Percentiles rank a stretch among this genome's conserved stretches.
phyloP scores from a whole-genome alignment of 2,113 vertebrate genomes.

The Aegotheles bennettii region DNA sequence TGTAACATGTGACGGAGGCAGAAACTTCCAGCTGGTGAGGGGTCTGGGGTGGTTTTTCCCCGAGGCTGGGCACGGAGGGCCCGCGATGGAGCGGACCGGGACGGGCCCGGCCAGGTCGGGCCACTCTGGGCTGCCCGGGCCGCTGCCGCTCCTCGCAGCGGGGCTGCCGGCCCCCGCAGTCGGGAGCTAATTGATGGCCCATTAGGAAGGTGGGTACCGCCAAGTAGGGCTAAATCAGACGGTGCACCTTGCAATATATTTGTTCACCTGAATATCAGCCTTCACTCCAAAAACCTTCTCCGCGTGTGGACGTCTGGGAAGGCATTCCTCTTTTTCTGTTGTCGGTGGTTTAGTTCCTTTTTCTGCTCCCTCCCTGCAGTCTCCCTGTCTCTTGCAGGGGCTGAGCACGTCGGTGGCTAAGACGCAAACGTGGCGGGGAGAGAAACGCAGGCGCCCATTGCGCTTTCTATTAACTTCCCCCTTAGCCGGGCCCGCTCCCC shows the following conservation, averaged over 20 bases:
- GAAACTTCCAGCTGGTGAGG: background rate
- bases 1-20: background rate
- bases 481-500: background rate
- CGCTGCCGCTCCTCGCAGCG: background rate
- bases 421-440: background rate
- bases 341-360: background rate
- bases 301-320: background rate
- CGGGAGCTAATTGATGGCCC: background rate
- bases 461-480: background rate
- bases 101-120: too few relatives aligned
- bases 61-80: background rate
- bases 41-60: background rate
- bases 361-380: too few relatives aligned
- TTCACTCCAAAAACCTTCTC: background rate
- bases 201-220: background rate
- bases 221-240: background rate
- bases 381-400: background rate
- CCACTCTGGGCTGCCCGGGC: background rate
- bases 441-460: background rate
- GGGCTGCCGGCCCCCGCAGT: too few relatives aligned
- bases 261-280: background rate
- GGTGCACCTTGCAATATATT: background rate
- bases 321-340: background rate
- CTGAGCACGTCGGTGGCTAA: background rate
- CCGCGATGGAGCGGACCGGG: background rate